Percentiles rank a stretch among this genome's conserved stretches.
These are phyloP conservation scores for Porites rus DNA, from an alignment of 92 coral and sea anemone species.

Conservation along the genomic window DNA sequence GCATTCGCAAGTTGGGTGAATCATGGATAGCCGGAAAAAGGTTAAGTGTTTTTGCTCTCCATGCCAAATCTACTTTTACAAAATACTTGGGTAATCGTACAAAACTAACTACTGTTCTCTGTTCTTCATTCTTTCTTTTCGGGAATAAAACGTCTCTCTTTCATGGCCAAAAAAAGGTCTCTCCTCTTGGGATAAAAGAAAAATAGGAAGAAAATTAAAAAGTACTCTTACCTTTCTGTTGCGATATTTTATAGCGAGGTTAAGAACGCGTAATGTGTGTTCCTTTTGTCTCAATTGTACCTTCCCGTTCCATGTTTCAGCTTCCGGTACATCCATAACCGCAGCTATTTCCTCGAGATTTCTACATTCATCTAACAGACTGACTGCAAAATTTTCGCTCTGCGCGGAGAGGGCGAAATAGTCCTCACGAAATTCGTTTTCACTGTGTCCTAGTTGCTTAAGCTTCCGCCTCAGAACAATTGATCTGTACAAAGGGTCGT, in stretches of 20 bases:
- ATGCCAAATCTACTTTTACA: too few species aligned
- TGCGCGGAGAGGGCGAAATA: slow-evolving; percentile 69
- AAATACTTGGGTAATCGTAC: too few species aligned
- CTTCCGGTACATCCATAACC: slow-evolving; percentile 79
- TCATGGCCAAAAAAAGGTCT: too few species aligned
- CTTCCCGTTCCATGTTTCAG: slow-evolving; percentile 34
- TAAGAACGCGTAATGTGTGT: slow-evolving; percentile 61
- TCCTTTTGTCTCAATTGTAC: slow-evolving; percentile 32
- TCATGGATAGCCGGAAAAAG: too few species aligned
- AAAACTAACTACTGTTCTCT: too few species aligned
- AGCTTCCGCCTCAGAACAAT: slow-evolving; percentile 69
- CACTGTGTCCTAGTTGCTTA: slow-evolving; percentile 57
- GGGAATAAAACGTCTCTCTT: too few species aligned
- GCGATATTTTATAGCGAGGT: slow-evolving; percentile 75
- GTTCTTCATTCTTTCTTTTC: too few species aligned
- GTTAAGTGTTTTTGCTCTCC: too few species aligned
- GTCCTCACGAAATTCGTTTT: slow-evolving; percentile 82
- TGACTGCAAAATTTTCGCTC: slow-evolving; percentile 82
- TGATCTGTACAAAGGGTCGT: slow-evolving; percentile 83
- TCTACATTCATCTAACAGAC: slow-evolving; percentile 82
- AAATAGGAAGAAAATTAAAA: too few species aligned
- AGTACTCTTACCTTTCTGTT: slow-evolving; percentile 66
- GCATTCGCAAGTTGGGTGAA: too few species aligned
- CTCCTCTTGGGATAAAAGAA: too few species aligned
- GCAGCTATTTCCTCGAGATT: slow-evolving; percentile 77